These are phyloP conservation scores for Xerus rutilus DNA, from an alignment of 2,797 vertebrate species.

Conservation along the genomic window DNA sequence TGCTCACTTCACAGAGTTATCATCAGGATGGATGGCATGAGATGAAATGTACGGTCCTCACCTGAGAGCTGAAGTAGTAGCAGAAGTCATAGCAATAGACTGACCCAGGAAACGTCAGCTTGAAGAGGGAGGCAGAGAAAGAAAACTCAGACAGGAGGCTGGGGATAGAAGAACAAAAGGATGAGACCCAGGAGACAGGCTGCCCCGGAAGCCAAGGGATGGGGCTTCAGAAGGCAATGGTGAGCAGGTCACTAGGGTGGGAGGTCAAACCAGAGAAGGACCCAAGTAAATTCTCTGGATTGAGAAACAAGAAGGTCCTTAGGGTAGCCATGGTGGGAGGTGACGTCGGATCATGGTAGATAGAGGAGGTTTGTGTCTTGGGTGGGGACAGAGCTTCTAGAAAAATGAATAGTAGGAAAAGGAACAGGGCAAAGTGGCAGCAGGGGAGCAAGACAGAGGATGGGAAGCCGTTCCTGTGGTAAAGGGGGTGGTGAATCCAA, in stretches of 20 bases:
- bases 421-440: background rate
- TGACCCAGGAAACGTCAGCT: background rate
- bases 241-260: fast-evolving
- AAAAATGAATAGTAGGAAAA: background rate
- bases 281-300: background rate
- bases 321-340: background rate
- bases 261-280: background rate
- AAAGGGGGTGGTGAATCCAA: background rate
- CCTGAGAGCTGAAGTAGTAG: background rate
- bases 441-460: background rate
- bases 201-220: background rate
- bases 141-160: background rate
- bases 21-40: background rate
- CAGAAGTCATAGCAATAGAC: background rate
- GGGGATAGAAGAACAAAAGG: fast-evolving
- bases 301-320: background rate
- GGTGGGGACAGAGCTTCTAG: background rate
- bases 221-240: background rate
- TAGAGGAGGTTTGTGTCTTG: background rate
- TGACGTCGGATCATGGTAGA: background rate
- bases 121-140: background rate
- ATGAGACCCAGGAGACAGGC: background rate
- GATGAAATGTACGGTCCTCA: background rate
- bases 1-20: background rate
- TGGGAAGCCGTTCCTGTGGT: background rate